Evolutionary conservation across 2,888 invertebrate genomes (phyloP), one percentile per base, ranked within the genome.

Genomic region (Agapostemon virescens): DNA sequence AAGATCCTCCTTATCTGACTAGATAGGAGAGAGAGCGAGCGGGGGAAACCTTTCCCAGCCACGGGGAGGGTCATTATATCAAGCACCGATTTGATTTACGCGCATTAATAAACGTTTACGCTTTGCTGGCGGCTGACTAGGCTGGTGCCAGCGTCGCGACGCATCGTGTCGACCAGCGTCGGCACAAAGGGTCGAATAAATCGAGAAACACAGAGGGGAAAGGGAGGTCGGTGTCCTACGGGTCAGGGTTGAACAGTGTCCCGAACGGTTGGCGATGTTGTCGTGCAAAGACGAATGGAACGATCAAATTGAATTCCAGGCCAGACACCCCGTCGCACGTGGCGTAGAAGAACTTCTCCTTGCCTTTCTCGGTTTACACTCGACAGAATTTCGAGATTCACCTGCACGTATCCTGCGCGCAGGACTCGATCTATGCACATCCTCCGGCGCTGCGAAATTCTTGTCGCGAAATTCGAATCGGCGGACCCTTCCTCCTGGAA

Each of bases 231-330:
- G 36, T 74, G 72, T 79, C 66, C 76, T 61, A 3, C 69, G 11
- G 33, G 58, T 26, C 33, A 20, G 77, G 70, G 70, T 66, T 26
- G 61, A 36, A 13, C 13, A 17, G 17, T 66, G 73, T 69, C 61
- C 64, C 64, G 64, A 30, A 52, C 17, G 40, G 63, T 33, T 20
- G 33, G 26, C 79, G 77, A 83, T 83, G 83, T 81, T 69, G 49
- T 15, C 74, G 49, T 38, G 66, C 74, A 74, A 86, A 86, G 88
- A 86, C 85, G 87, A 81, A 87, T 88, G 87, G 88, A 88, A 86
- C 89, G 87, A 90, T 91, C 90, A 90, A 90, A 90, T 90, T 91
- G 90, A 89, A 90, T 90, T 90, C 90, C 90, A 11, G 61, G 80
- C 79, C 83, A 87, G 86, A 88, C 88, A 86, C 84, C 86, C 86